Conservation (phyloP, 2,797 vertebrate genomes). For the Otolemur crassicaudatus region DNA sequence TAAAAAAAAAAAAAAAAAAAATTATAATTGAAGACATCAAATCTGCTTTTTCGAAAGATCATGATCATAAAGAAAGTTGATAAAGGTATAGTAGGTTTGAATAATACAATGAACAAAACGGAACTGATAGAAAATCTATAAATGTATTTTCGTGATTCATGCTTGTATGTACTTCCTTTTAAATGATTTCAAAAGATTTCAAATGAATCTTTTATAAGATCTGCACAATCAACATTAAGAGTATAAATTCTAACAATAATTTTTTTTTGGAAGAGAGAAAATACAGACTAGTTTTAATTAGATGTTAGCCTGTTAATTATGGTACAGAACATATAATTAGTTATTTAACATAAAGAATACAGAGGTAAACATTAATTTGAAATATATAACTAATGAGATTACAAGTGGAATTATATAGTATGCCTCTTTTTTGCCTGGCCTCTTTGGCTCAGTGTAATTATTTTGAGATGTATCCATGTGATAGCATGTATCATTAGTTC, state of each 20-base stretch:
- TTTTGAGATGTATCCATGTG: neutral
- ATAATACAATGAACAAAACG: neutral
- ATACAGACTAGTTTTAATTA: too few relatives aligned
- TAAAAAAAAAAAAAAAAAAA: neutral
- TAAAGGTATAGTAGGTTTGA: neutral
- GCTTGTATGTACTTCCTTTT: neutral
- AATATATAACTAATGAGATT: too few relatives aligned
- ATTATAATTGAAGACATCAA: neutral
- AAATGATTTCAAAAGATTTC: neutral
- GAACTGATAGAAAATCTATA: neutral
- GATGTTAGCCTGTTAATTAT: too few relatives aligned
- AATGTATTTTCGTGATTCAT: neutral
- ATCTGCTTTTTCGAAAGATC: neutral
- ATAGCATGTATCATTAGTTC: neutral
- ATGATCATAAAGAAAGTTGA: neutral
- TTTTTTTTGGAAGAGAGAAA: too few relatives aligned
- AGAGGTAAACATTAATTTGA: too few relatives aligned
- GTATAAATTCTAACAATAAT: neutral
- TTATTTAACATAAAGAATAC: too few relatives aligned
- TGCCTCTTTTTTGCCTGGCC: neutral
- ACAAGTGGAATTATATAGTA: neutral
- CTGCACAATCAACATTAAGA: neutral
- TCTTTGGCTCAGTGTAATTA: neutral
- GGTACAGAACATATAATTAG: too few relatives aligned
- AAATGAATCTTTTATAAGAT: neutral